Evolutionary conservation across 2,888 invertebrate genomes (phyloP), one percentile per base, ranked within the genome.

Genomic region (Argyra leucocephala): DNA sequence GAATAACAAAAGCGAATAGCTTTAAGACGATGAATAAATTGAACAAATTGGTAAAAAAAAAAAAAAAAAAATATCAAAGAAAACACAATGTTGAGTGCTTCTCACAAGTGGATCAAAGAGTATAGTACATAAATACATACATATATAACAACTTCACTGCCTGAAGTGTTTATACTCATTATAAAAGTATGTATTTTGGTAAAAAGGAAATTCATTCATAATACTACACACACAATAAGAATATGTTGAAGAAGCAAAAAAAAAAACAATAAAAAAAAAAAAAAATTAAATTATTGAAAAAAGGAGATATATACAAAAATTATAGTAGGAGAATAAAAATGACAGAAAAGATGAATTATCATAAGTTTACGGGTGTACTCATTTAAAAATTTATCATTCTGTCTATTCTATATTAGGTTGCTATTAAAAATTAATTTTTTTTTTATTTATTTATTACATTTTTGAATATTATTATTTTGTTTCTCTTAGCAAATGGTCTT

Each of bases 211-310:
- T 48, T 48, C 18, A 48, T 48, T 18, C 48, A 48, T 48, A 48
- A 48, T 48, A 18, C n/a, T n/a, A n/a, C n/a, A n/a, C n/a, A n/a
- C n/a, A n/a, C n/a, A n/a, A n/a, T n/a, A n/a, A n/a, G n/a, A n/a
- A n/a, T n/a, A n/a, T n/a, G n/a, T n/a, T n/a, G n/a, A n/a, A n/a
- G n/a, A n/a, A n/a, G n/a, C n/a, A n/a, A n/a, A n/a, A n/a, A n/a
- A n/a, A n/a, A n/a, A n/a, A n/a, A n/a, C n/a, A n/a, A n/a, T n/a
- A n/a, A n/a, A n/a, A n/a, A n/a, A n/a, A n/a, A 18, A 48, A 18
- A 48, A 48, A 48, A 48, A 48, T 48, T 48, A 48, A 48, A 48
- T 48, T 48, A 48, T 48, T 48, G 48, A 48, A 48, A 48, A 48
- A 48, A 31, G 31, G 31, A 31, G 31, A 31, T 31, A n/a, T n/a